A percentile compares a stretch with the other conserved stretches of the same genome.
Conservation (phyloP, 2,797 vertebrate species). For the Petrocephalus schoutedeni region DNA sequence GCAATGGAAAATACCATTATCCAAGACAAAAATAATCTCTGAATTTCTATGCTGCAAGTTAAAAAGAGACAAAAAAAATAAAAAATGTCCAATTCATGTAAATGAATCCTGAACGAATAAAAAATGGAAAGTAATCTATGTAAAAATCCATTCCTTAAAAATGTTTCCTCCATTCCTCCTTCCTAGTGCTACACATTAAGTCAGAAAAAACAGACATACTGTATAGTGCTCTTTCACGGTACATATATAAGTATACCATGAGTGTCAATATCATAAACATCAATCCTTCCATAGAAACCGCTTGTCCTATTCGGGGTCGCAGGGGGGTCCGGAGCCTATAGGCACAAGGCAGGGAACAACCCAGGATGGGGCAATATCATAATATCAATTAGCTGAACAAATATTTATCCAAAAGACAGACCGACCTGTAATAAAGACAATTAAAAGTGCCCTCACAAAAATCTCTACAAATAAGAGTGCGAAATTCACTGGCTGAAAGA, state of each 20-base stretch:
- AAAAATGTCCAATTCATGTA: not conserved
- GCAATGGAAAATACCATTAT: not conserved
- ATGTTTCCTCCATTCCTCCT: not conserved
- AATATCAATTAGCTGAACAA: not conserved
- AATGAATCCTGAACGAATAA: not conserved
- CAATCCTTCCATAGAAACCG: no score
- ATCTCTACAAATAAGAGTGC: not conserved
- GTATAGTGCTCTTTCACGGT: not conserved
- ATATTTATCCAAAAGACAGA: not conserved
- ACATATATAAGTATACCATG: not conserved
- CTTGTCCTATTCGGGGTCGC: no score
- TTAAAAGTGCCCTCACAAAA: not conserved
- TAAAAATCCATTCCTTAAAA: not conserved
- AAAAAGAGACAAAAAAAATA: not conserved
- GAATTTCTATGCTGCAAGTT: not conserved
- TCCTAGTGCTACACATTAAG: not conserved
- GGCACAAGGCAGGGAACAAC: no score
- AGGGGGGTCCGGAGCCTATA: no score
- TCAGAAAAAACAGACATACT: not conserved
- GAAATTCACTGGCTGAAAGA: not conserved
- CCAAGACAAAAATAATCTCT: not conserved
- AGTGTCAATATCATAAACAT: not conserved
- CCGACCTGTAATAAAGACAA: not conserved
- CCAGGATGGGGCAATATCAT: not conserved
- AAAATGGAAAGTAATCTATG: no score